Base-by-base conservation (phyloP, 2,113 vertebrate species). In the Gymnocephalus cernua region DNA sequence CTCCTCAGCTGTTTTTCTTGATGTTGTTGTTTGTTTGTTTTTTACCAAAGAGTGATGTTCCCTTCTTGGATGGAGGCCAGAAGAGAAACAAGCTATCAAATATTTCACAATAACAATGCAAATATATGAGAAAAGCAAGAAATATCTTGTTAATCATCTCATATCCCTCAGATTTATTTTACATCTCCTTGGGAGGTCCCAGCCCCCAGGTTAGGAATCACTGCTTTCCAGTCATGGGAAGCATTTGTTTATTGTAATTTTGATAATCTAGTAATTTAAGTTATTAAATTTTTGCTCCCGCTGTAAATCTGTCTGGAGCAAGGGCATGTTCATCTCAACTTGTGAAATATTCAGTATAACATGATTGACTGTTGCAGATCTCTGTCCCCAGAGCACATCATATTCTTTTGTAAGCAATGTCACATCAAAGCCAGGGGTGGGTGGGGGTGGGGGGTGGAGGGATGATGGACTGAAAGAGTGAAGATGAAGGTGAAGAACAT, bases 401-500 rank as follows among this genome's bases (percentile, higher is more conserved):
- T 15, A 62, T 65, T 77, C 11, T 72, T 70, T 68, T 63, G 19
- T 63, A 62, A 54, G 47, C 74, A 80, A 87, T 74, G 84, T 86
- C 69, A 76, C 35, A 66, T 71, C 75, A 86, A 85, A 84, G 74
- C 77, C 32, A 3, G 38, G 74, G 32, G 25, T 47, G 32, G 41
- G 50, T n/a, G 50, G 51, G 32, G 41, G 50, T n/a, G 50, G 3
- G 1, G 21, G 61, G 21, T 32, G 23, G 54, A 59, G 54, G 8
- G 58, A 50, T 25, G 56, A 45, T 8, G 29, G 59, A 53, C 21
- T 32, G 54, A 61, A 14, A 62, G 74, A 76, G 21, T 76, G 70
- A 79, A 64, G 35, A 73, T 23, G 62, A 77, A 80, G 84, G 54
- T 68, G 67, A 89, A 81, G 58, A 85, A 23, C 50, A 38, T 41